Evolutionary conservation across 2,113 vertebrate genomes (phyloP).

Genomic region (Aythya baeri): DNA sequence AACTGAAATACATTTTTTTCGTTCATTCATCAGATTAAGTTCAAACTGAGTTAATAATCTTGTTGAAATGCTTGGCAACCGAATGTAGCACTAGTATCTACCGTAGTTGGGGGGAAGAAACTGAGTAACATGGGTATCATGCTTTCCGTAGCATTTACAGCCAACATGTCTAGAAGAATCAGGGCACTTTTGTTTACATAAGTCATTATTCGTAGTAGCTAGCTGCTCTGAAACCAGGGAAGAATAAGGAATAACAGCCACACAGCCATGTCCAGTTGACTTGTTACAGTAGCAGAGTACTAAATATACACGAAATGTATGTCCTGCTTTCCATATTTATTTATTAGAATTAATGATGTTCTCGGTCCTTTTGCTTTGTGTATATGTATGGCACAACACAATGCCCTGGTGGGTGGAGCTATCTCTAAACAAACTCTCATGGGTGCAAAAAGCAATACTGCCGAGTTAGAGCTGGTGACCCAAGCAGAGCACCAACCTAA

Average conservation of each 20-base stretch:
- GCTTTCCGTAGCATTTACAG: not conserved
- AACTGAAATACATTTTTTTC: not conserved
- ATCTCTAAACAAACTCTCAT: not conserved
- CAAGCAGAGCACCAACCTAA: not conserved
- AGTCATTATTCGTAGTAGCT: not conserved
- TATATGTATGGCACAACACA: not conserved
- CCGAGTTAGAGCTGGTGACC: not conserved
- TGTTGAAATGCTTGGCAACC: not conserved
- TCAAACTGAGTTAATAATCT: not conserved
- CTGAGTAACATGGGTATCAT: not conserved
- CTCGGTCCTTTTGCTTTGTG: not conserved
- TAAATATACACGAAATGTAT: not conserved
- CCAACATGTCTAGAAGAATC: not conserved
- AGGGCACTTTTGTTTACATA: not conserved
- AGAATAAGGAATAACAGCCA: not conserved
- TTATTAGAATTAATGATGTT: not conserved
- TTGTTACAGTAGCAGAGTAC: not conserved
- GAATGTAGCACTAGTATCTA: not conserved
- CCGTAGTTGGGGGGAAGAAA: not conserved
- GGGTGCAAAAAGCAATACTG: not conserved
- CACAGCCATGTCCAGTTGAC: not conserved
- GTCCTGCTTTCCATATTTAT: not conserved
- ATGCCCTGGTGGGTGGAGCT: not conserved
- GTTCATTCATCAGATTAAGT: conserved; percentile 24
- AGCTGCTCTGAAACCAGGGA: not conserved